Percentiles rank a stretch among this genome's conserved stretches.
Evolutionary conservation across 2,797 vertebrate genomes (phyloP).

Genomic region (Synaphobranchus kaupii): DNA sequence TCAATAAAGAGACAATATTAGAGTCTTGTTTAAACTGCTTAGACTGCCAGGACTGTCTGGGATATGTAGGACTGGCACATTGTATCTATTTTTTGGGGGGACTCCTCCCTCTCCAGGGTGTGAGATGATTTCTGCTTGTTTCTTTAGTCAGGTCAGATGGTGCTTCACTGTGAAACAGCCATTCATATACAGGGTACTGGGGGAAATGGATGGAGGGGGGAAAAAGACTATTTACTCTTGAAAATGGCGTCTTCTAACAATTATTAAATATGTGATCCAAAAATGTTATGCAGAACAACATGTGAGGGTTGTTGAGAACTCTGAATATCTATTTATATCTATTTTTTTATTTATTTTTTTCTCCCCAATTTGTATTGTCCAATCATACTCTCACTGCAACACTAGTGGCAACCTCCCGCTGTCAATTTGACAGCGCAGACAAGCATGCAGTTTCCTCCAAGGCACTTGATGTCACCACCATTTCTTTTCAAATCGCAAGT

Average conservation of each 20-base stretch:
- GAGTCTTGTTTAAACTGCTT: slow-evolving; percentile 9
- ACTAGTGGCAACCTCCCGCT: neutral
- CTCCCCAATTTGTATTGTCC: neutral
- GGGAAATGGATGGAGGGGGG: too few species aligned
- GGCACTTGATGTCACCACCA: neutral
- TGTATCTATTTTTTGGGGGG: neutral
- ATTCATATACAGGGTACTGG: neutral
- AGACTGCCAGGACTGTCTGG: neutral
- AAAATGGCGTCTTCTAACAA: neutral
- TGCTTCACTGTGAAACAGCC: neutral
- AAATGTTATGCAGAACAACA: neutral
- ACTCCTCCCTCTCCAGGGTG: neutral
- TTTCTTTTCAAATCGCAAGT: neutral
- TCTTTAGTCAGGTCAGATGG: neutral
- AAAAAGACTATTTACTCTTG: neutral
- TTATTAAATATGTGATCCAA: neutral
- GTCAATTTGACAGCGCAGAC: neutral
- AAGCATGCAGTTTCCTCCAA: neutral
- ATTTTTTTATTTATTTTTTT: neutral
- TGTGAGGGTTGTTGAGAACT: too few species aligned
- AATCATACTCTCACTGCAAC: neutral
- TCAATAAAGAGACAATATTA: slow-evolving; percentile 10
- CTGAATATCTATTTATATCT: neutral
- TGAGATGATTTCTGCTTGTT: neutral
- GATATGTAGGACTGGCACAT: neutral